Percentiles rank a stretch among this genome's conserved stretches.
Evolutionary conservation across 2,888 invertebrate species (phyloP).

Genomic region (Omphaloscelis lunosa): DNA sequence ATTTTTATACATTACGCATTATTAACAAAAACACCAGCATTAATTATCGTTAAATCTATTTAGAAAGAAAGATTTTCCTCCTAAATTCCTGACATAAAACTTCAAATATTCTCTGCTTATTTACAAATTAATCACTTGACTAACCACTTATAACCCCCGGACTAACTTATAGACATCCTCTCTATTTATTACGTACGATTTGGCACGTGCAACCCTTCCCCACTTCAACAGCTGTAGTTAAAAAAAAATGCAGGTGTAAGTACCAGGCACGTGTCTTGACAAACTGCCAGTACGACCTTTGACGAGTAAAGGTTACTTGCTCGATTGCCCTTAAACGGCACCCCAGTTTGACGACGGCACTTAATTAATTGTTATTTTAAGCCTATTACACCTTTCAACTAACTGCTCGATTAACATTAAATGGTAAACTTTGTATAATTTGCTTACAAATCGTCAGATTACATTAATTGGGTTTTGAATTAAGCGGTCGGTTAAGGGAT

Average conservation of each 20-base stretch:
- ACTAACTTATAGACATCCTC: too few species aligned
- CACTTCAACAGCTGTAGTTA: constrained; percentile 54
- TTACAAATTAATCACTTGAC: neutral
- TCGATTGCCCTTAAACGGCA: constrained; percentile 57
- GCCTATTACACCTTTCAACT: constrained; percentile 66
- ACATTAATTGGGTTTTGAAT: constrained; percentile 46
- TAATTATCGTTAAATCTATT: neutral
- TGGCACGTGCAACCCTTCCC: constrained; percentile 44
- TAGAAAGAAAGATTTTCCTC: neutral
- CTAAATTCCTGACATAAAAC: neutral
- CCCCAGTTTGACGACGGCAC: constrained; percentile 52
- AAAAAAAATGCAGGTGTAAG: constrained; percentile 72
- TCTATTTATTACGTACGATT: constrained; percentile 23
- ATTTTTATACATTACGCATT: neutral
- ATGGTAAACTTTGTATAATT: constrained; percentile 52
- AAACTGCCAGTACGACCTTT: constrained; percentile 69
- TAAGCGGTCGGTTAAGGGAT: constrained; percentile 20
- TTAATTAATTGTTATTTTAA: constrained; percentile 69
- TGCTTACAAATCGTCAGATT: constrained; percentile 56
- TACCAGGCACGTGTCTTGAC: constrained; percentile 65
- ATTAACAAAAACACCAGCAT: neutral
- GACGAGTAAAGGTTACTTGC: constrained; percentile 74
- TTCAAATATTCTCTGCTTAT: neutral
- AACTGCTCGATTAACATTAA: constrained; percentile 59
- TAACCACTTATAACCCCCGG: neutral